Evolutionary conservation across 2,113 vertebrate species (phyloP).

Genomic region (Zosterops borbonicus): DNA sequence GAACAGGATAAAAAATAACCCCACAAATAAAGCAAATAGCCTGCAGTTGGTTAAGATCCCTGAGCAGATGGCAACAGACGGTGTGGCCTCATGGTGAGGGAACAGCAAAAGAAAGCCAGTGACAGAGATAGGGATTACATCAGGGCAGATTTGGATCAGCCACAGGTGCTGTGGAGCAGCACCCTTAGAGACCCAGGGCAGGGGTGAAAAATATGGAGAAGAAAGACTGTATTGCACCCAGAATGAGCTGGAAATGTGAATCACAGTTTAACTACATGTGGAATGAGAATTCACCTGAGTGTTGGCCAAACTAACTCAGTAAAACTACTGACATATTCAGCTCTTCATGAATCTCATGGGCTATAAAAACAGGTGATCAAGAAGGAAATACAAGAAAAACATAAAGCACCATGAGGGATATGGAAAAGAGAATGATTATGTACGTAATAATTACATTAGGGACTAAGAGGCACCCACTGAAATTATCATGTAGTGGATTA

Average conservation of each 20-base stretch:
- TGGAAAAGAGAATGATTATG: not conserved
- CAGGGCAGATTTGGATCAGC: not conserved
- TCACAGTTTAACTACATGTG: not conserved
- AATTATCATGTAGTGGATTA: not conserved
- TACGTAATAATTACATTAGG: not conserved
- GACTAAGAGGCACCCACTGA: not conserved
- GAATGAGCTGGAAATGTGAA: not conserved
- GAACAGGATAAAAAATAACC: not conserved
- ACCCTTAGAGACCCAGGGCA: not conserved
- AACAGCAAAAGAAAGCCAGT: not conserved
- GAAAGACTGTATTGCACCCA: not conserved
- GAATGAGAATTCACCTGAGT: not conserved
- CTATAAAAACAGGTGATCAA: not conserved
- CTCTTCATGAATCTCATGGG: not conserved
- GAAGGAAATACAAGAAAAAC: not conserved
- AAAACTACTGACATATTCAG: not conserved
- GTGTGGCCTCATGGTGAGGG: not conserved
- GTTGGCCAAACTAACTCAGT: not conserved
- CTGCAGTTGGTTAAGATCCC: not conserved
- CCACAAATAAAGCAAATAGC: not conserved
- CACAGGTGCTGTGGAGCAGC: not conserved
- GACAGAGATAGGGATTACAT: not conserved
- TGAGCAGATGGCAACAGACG: not conserved
- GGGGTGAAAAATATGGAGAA: not conserved
- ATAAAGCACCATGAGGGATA: not conserved